Percentiles rank a stretch among this genome's conserved stretches.
Conservation (phyloP, 2,797 vertebrate species). For the Oryzias dopingdopingensis region DNA sequence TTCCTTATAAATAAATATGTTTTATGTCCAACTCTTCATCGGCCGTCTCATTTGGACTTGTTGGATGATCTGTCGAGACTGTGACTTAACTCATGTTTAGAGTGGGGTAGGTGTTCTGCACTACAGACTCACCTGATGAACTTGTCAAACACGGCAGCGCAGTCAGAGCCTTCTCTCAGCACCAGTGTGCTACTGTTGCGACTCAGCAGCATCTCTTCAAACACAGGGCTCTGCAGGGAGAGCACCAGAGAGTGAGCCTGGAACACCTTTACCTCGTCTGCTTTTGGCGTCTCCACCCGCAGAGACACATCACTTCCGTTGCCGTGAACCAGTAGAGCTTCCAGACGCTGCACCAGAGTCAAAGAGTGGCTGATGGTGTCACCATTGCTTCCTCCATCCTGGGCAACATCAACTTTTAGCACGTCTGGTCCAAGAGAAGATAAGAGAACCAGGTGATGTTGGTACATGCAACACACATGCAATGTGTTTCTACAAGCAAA, state of each 20-base stretch:
- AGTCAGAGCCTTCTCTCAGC: constrained; percentile 80
- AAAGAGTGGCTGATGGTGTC: constrained; percentile 87
- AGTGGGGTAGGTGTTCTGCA: too few species aligned
- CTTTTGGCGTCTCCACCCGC: constrained; percentile 80
- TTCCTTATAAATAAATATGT: constrained; percentile 2
- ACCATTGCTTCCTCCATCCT: constrained; percentile 34
- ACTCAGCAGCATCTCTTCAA: constrained; percentile 81
- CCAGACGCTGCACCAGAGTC: constrained; percentile 83
- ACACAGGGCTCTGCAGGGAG: constrained; percentile 85
- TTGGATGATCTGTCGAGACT: too few species aligned
- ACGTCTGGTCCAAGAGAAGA: constrained; percentile 42
- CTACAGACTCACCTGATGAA: constrained; percentile 83
- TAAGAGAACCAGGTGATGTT: neutral
- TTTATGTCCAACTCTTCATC: constrained; percentile 9
- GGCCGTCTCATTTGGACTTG: neutral
- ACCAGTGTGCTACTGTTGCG: constrained; percentile 77
- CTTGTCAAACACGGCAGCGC: constrained; percentile 84
- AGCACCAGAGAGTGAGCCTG: constrained; percentile 88
- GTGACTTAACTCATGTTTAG: too few species aligned
- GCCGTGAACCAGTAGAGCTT: constrained; percentile 82
- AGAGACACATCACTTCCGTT: constrained; percentile 87
- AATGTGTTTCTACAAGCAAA: too few species aligned
- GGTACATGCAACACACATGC: too few species aligned
- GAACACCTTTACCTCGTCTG: constrained; percentile 88
- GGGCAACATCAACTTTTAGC: constrained; percentile 67